Conservation (phyloP, 2,113 vertebrate species). For the Lampris megalopsis region DNA sequence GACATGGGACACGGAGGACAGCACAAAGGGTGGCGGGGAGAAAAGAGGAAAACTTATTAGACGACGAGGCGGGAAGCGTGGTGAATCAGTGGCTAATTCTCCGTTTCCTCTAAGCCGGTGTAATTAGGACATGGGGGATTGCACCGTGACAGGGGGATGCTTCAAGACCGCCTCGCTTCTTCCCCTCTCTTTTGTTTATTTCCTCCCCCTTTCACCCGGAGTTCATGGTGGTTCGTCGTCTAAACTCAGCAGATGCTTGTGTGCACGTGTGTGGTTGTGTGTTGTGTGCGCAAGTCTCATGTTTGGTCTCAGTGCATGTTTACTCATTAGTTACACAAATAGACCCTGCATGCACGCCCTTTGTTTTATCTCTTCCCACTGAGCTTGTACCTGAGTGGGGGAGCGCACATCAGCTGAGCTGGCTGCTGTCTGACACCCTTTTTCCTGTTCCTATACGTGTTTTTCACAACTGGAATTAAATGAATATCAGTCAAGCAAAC, state of each 20-base stretch:
- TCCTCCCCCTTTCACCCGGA: slow-evolving; percentile 55
- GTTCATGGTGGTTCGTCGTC: slow-evolving; percentile 69
- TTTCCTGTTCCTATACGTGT: slow-evolving; percentile 46
- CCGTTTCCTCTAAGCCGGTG: slow-evolving; percentile 81
- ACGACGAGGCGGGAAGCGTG: slow-evolving; percentile 78
- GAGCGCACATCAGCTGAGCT: slow-evolving; percentile 30
- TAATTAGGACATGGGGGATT: slow-evolving; percentile 85
- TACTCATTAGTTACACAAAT: slow-evolving; percentile 61
- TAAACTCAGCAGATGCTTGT: slow-evolving; percentile 59
- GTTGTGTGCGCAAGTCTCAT: neutral
- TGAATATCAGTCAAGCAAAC: slow-evolving; percentile 39
- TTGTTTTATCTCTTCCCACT: slow-evolving; percentile 41
- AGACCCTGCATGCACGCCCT: slow-evolving; percentile 56
- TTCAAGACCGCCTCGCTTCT: slow-evolving; percentile 67
- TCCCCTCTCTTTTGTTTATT: slow-evolving; percentile 60
- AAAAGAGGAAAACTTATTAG: slow-evolving; percentile 75
- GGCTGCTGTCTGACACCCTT: slow-evolving; percentile 42
- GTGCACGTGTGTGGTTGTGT: neutral
- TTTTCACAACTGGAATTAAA: slow-evolving; percentile 40
- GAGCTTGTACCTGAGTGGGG: slow-evolving; percentile 47
- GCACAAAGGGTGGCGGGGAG: slow-evolving; percentile 64
- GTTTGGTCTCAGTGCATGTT: slow-evolving; percentile 47
- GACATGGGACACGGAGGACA: slow-evolving; percentile 27
- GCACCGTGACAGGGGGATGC: slow-evolving; percentile 73
- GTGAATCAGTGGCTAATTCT: slow-evolving; percentile 80